These are phyloP conservation scores for Lerista edwardsae DNA, from an alignment of 2,797 vertebrate species.

Conservation along the genomic window DNA sequence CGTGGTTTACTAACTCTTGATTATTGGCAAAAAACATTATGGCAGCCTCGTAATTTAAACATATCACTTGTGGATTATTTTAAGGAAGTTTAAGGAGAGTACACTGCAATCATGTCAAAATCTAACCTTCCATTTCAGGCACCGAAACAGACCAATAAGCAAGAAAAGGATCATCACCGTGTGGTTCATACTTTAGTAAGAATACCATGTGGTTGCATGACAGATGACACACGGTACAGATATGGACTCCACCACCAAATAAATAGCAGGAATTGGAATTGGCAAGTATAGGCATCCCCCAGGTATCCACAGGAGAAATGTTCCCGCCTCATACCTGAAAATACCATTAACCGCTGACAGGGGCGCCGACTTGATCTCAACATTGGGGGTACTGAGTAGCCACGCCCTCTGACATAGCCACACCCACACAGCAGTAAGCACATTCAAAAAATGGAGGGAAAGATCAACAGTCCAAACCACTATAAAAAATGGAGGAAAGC, in stretches of 20 bases:
- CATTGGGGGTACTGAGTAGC: too few species aligned
- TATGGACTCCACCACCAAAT: background rate
- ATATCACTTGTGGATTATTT: background rate
- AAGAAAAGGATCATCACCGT: background rate
- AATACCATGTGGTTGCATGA: background rate
- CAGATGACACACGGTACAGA: background rate
- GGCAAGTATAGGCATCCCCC: too few species aligned
- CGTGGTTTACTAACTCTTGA: background rate
- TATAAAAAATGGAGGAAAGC: too few species aligned
- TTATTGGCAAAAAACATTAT: constrained; percentile 4
- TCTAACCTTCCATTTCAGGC: background rate
- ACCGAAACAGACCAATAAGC: background rate
- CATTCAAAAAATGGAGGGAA: too few species aligned
- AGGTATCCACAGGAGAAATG: too few species aligned
- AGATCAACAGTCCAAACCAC: too few species aligned
- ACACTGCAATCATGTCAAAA: background rate
- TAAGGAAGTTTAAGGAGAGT: background rate
- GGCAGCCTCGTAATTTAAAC: background rate
- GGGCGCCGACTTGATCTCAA: too few species aligned
- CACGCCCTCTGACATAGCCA: too few species aligned
- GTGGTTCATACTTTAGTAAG: background rate
- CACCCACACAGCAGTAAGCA: too few species aligned
- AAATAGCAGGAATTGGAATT: background rate
- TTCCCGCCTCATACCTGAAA: too few species aligned
- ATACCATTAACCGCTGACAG: too few species aligned